Base-by-base conservation (phyloP, 2,888 invertebrate species). In the Drosophila pseudotakahashii region DNA sequence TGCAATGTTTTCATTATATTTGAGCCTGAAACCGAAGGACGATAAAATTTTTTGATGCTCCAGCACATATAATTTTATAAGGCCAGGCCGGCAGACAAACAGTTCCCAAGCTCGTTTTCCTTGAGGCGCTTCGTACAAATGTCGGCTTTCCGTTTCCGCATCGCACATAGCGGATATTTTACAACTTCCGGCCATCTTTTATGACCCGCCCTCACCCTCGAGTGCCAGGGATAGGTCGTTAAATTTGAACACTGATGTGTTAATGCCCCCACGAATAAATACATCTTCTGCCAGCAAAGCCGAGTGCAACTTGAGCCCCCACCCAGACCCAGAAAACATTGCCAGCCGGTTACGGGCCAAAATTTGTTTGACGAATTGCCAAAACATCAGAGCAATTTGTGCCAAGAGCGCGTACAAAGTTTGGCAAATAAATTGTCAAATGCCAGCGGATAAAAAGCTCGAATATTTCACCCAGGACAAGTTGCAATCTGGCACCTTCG, bases 161-260 rank as follows among this genome's bases (percentile, higher is more conserved):
- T 60, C 48, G 61, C 73, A 79, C 83, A 82, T 77, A 75, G 63
- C 70, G 75, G 80, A 79, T 88, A 81, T 85, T 88, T 88, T 88
- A 72, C 79, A 76, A 84, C 79, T 76, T 87, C 86, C 81, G 82
- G 79, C 60, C 52, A 60, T 67, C 64, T 68, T 69, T 69, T 69
- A 69, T 36, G 36, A 41, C 52, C 19, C 19, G 19, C 19, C 19
- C 51, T 19, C 32, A 50, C 30, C n/a, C 11, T 11, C 14, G 34
- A 14, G 37, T 30, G 39, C 36, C 36, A n/a, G 16, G 47, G 19
- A 55, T 44, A 52, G 78, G 68, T 83, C 81, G 89, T 82, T 80
- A 82, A 82, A 88, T 86, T 82, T 88, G 73, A 88, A 88, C 87
- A 83, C 81, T 73, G 84, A 86, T 88, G 81, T 82, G 81, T 88